Percentiles rank a stretch among this genome's conserved stretches.
Evolutionary conservation across 2,888 invertebrate genomes (phyloP).

Genomic region (Piscicola geometra): DNA sequence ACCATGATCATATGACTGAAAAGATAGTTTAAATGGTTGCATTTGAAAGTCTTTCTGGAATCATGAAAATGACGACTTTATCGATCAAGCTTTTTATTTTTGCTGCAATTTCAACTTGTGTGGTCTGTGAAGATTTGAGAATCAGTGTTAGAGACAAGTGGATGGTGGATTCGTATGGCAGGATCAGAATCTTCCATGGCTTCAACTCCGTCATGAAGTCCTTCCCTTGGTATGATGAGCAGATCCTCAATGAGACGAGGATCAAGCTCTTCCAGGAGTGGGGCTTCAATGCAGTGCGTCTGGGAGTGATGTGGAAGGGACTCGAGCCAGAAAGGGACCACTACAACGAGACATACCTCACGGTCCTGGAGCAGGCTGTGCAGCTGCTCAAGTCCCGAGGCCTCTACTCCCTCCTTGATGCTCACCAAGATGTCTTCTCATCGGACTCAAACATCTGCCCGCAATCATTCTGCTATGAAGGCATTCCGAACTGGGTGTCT

Average conservation of each 20-base stretch:
- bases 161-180: constrained; percentile 44
- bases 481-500: constrained; percentile 47
- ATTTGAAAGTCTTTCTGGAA: too few relatives aligned
- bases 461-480: constrained; percentile 46
- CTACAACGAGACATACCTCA: constrained; percentile 46
- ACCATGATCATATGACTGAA: too few relatives aligned
- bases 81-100: too few relatives aligned
- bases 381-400: constrained; percentile 49
- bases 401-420: constrained; percentile 47
- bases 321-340: constrained; percentile 41
- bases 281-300: constrained; percentile 49
- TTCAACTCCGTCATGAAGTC: constrained; percentile 46
- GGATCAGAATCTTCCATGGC: constrained; percentile 47
- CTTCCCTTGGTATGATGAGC: constrained; percentile 45
- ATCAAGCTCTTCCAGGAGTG: constrained; percentile 43
- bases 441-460: constrained; percentile 30
- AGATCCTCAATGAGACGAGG: constrained; percentile 44
- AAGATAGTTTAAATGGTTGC: too few relatives aligned
- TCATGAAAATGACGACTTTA: too few relatives aligned
- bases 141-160: constrained; percentile 33
- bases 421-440: constrained; percentile 47
- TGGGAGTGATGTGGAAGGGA: constrained; percentile 49
- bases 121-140: background rate
- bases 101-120: too few relatives aligned
- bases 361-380: constrained; percentile 41